Conservation (phyloP, 2,888 invertebrate genomes). For the Lochmaea capreae region DNA sequence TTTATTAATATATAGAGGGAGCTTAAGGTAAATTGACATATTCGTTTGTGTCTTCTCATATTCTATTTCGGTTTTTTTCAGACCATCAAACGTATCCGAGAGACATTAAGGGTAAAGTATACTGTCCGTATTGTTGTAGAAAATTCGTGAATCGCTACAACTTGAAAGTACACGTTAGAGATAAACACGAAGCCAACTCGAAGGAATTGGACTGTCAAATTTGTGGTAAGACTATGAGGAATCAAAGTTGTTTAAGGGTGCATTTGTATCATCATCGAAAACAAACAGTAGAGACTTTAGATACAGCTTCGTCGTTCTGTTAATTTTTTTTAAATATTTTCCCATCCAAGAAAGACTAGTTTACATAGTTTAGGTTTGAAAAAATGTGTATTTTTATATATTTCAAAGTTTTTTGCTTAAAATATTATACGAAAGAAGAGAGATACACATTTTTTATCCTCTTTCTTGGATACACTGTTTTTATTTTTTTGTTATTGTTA, state of each 20-base stretch:
- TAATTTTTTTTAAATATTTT: neutral
- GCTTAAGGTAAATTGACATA: constrained; percentile 22
- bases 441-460: neutral
- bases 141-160: constrained; percentile 77
- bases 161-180: constrained; percentile 78
- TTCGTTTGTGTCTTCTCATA: constrained; percentile 19
- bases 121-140: constrained; percentile 73
- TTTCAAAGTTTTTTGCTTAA: no score
- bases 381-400: no score
- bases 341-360: neutral
- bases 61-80: constrained; percentile 49
- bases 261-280: constrained; percentile 77
- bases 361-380: no score
- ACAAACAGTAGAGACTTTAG: constrained; percentile 33
- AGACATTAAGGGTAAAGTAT: constrained; percentile 68
- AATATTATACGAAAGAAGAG: no score
- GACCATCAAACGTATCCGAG: constrained; percentile 58
- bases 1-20: constrained; percentile 9
- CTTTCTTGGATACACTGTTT: neutral
- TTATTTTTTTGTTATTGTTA: constrained; percentile 1
- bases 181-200: constrained; percentile 77
- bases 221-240: constrained; percentile 77
- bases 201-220: constrained; percentile 76
- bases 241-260: constrained; percentile 73
- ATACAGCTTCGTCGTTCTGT: neutral